Conservation (phyloP, 2,888 invertebrate species). For the Icerya purchasi region DNA sequence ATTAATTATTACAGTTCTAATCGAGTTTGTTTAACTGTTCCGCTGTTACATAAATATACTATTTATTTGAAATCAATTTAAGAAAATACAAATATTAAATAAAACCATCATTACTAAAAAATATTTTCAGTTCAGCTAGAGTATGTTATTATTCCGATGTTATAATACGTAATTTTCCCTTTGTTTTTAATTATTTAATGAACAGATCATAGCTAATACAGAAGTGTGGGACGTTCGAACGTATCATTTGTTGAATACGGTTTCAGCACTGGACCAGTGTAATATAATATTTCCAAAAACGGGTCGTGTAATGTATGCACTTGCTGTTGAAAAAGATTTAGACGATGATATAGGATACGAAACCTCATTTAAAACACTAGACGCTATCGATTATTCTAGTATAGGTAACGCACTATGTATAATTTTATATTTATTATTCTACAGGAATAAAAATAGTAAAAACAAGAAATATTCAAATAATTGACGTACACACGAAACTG, state of each 20-base stretch:
- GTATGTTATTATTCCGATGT: too few species aligned
- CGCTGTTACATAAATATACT: too few species aligned
- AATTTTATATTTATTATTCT: not conserved
- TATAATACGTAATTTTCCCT: too few species aligned
- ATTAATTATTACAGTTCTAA: too few species aligned
- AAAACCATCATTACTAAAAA: too few species aligned
- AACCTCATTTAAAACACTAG: slow-evolving; percentile 84
- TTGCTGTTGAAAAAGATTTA: slow-evolving; percentile 48
- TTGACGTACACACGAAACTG: too few species aligned
- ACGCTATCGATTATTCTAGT: slow-evolving; percentile 80
- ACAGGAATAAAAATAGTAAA: too few species aligned
- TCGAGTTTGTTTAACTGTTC: too few species aligned
- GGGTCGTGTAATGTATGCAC: slow-evolving; percentile 72
- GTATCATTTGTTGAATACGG: slow-evolving; percentile 79
- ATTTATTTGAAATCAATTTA: too few species aligned
- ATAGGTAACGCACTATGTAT: slow-evolving; percentile 38
- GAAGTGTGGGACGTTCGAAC: slow-evolving; percentile 97
- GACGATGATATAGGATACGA: slow-evolving; percentile 50
- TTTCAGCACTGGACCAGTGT: slow-evolving; percentile 80
- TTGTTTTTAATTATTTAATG: slow-evolving; percentile 18
- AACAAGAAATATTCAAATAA: too few species aligned
- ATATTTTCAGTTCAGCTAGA: too few species aligned
- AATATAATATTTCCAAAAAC: slow-evolving; percentile 70
- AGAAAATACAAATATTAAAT: too few species aligned
- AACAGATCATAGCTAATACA: slow-evolving; percentile 79